Evolutionary conservation across 92 coral and sea anemone genomes (phyloP).

Genomic region (Zoanthus sociatus): DNA sequence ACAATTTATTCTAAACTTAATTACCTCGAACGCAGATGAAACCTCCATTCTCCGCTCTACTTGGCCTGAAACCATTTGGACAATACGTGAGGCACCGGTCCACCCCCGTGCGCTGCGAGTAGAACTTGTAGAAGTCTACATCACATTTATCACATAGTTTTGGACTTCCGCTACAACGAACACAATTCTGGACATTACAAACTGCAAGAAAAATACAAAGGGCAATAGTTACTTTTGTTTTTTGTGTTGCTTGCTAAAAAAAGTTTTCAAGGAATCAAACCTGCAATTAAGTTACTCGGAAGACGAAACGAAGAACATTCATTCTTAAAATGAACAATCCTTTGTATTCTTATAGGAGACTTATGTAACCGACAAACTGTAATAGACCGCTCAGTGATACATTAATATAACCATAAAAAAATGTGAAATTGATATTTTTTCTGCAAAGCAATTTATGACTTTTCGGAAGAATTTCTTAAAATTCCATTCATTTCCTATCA

Average conservation of each 20-base stretch:
- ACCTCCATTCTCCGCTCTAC: constrained; percentile 36
- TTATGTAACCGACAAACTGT: too few relatives aligned
- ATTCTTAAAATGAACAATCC: too few relatives aligned
- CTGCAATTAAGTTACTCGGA: too few relatives aligned
- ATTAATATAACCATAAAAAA: too few relatives aligned
- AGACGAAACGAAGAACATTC: too few relatives aligned
- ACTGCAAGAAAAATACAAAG: background rate
- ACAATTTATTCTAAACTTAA: background rate
- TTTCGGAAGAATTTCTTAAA: too few relatives aligned
- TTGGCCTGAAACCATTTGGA: constrained; percentile 33
- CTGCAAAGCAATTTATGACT: too few relatives aligned
- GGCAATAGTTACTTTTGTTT: too few relatives aligned
- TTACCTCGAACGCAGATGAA: constrained; percentile 37
- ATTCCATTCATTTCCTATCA: too few relatives aligned
- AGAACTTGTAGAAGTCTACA: constrained; percentile 40
- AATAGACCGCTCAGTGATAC: too few relatives aligned
- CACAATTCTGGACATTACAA: constrained; percentile 35
- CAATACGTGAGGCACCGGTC: constrained; percentile 34
- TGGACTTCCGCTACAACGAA: constrained; percentile 31
- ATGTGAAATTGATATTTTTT: too few relatives aligned
- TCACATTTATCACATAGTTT: constrained; percentile 35
- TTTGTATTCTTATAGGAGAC: too few relatives aligned
- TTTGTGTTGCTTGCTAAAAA: background rate
- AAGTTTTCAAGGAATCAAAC: background rate
- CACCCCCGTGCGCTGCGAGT: constrained; percentile 4